Conservation (phyloP, 2,113 vertebrate genomes). For the Mionectes macconnelli region DNA sequence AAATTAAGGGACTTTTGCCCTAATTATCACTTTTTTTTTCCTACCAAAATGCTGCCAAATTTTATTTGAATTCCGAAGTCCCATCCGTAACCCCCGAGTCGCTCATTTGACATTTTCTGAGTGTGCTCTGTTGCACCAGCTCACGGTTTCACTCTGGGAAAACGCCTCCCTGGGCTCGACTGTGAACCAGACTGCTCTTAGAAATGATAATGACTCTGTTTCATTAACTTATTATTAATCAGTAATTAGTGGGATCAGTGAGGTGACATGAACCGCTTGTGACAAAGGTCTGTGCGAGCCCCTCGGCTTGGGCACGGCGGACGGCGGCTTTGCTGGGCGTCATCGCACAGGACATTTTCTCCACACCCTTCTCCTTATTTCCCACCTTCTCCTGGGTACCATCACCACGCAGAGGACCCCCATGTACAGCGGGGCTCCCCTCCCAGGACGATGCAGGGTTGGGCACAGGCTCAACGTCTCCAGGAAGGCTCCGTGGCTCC, state of each 20-base stretch:
- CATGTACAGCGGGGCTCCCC: accelerated
- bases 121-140: background rate
- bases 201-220: background rate
- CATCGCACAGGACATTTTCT: accelerated
- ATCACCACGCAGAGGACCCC: accelerated
- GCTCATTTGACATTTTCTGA: background rate
- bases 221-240: constrained; percentile 14
- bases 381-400: background rate
- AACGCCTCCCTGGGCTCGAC: background rate
- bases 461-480: background rate
- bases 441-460: background rate
- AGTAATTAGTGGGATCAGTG: background rate
- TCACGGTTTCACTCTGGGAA: background rate
- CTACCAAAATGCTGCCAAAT: background rate
- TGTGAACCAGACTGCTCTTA: background rate
- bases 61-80: background rate
- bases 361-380: background rate
- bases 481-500: background rate
- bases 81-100: accelerated
- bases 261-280: accelerated
- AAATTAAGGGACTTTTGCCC: background rate
- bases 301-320: background rate
- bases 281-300: background rate
- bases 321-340: background rate
- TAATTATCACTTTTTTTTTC: background rate